A percentile compares a stretch with the other conserved stretches of the same genome.
Conservation (phyloP, 2,797 vertebrate genomes). For the Sebastes aleutianus region DNA sequence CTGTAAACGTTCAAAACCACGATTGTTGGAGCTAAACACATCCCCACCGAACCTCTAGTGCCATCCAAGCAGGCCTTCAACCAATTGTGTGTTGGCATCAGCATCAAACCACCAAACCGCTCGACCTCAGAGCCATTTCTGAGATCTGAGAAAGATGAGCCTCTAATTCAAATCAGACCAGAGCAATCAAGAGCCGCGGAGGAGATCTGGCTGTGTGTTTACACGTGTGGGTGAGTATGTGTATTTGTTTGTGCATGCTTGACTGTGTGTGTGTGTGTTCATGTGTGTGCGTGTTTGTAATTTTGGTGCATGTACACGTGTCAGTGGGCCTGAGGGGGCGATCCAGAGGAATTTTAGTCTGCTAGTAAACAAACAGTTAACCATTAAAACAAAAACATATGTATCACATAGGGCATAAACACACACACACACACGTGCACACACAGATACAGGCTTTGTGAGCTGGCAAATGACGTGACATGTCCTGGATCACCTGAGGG, state of each 20-base stretch:
- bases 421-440: conserved; percentile 2
- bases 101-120: conserved; percentile 72
- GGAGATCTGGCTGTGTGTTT: conserved; percentile 62
- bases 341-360: conserved; percentile 44
- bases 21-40: conserved; percentile 66
- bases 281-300: conserved; percentile 23
- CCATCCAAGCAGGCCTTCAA: conserved; percentile 71
- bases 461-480: conserved; percentile 44
- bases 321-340: conserved; percentile 56
- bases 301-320: conserved; percentile 52
- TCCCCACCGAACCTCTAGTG: conserved; percentile 55
- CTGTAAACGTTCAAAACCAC: conserved; percentile 63
- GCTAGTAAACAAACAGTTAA: conserved; percentile 62
- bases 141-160: conserved; percentile 74
- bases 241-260: conserved; percentile 51
- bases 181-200: conserved; percentile 71
- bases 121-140: conserved; percentile 70
- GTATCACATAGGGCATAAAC: conserved; percentile 46
- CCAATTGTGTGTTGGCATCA: conserved; percentile 69
- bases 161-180: conserved; percentile 79
- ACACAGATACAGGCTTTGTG: conserved; percentile 17
- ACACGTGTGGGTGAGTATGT: conserved; percentile 45
- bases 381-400: conserved; percentile 68
- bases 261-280: conserved; percentile 5
- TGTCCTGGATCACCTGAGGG: conserved; percentile 55